phyloP scores from a whole-genome alignment of 2,888 invertebrate genomes.

The Byasa hedistus region DNA sequence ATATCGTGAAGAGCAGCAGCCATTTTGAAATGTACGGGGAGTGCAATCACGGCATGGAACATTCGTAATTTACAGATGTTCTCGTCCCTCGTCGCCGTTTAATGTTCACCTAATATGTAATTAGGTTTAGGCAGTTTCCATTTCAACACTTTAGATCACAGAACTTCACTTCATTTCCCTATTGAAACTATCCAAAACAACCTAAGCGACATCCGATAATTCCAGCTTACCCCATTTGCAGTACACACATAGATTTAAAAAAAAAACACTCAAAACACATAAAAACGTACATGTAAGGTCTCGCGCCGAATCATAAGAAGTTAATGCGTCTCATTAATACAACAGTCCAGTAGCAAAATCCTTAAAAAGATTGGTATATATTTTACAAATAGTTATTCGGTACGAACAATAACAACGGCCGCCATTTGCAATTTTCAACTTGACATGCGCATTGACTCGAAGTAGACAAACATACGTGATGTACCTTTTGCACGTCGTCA shows the following conservation, averaged over 20 bases:
- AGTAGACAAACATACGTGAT: slow-evolving; percentile 70
- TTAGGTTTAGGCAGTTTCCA: slow-evolving; percentile 69
- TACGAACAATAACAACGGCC: slow-evolving; percentile 99
- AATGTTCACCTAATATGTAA: slow-evolving; percentile 53
- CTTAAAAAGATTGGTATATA: slow-evolving; percentile 84
- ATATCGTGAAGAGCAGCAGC: slow-evolving; percentile 81
- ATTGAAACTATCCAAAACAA: slow-evolving; percentile 80
- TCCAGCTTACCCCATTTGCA: slow-evolving; percentile 86
- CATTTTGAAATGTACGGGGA: slow-evolving; percentile 82
- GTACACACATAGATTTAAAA: slow-evolving; percentile 85
- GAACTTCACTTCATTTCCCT: slow-evolving; percentile 73
- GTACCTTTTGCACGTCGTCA: slow-evolving; percentile 56
- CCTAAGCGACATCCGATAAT: slow-evolving; percentile 80
- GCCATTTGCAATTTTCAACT: slow-evolving; percentile 97
- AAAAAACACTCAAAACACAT: slow-evolving; percentile 77
- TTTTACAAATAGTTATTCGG: slow-evolving; percentile 87
- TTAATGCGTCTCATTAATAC: slow-evolving; percentile 76
- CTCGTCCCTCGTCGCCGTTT: slow-evolving; percentile 52
- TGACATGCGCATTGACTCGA: slow-evolving; percentile 85
- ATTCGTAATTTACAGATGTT: slow-evolving; percentile 71
- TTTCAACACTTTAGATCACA: slow-evolving; percentile 71
- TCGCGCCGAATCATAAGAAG: slow-evolving; percentile 73
- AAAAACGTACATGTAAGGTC: slow-evolving; percentile 76
- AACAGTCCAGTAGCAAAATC: slow-evolving; percentile 80
- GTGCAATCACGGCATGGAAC: slow-evolving; percentile 80